Base-by-base conservation (phyloP, 1,140 invertebrate genomes). In the Lasioglossum baleicum region DNA sequence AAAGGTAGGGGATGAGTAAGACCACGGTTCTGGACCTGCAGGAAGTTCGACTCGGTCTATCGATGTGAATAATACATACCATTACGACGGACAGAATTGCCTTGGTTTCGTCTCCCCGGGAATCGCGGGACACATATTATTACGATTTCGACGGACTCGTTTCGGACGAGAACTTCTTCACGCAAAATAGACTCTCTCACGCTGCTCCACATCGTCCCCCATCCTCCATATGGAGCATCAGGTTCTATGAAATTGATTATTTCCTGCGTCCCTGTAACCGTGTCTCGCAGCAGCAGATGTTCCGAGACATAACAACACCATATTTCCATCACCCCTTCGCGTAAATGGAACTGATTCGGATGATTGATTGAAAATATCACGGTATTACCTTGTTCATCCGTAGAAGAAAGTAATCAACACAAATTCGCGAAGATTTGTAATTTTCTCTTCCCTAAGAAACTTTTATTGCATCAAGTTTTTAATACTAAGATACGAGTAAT, bases 1-100 rank as follows among this genome's bases (percentile, higher is more conserved):
- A 10, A 26, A 17, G 26, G 17, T 58, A 17, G 61, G 77, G 77
- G 58, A 65, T 66, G 71, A 67, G 61, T 15, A 74, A 66, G 61
- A 69, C 78, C 35, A 35, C 35, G 35, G 65, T 20, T 6, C 20
- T n/a, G 56, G 69, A 61, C 71, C 71, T 75, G 60, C 56, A 80
- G 70, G 51, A 70, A 80, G 51, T 85, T 85, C 77, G 83, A 76
- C 70, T 85, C 73, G 78, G 58, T 81, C 68, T 79, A 81, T 73
- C 82, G 72, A 81, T 61, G 82, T 81, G 83, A 85, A 85, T 84
- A 85, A 85, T 85, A 81, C 78, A 85, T 85, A 81, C 64, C 60
- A 84, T 85, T 84, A 81, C 82, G 68, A 61, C 58, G 74, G 53
- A 73, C 65, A 76, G 69, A 70, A 85, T 78, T 67, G 68, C 68